phyloP scores from a whole-genome alignment of 2,113 vertebrate species.

The Chamaetylas fuelleborni region DNA sequence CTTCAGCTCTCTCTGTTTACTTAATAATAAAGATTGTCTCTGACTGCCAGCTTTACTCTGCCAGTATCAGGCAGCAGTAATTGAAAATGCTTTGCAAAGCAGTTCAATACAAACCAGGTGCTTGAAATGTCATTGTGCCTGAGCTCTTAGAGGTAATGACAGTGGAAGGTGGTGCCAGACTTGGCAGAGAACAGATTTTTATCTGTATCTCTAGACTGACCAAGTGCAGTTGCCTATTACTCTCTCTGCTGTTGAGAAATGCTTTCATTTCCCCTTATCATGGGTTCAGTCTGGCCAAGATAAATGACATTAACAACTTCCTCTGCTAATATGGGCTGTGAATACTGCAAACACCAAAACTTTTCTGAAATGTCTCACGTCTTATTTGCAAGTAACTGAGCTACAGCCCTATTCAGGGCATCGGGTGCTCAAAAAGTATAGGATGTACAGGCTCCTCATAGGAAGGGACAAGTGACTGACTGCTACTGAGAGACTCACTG shows the following conservation, averaged over 20 bases:
- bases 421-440: accelerated
- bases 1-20: background rate
- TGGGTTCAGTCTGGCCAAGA: background rate
- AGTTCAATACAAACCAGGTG: background rate
- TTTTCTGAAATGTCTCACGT: background rate
- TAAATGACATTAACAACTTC: background rate
- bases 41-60: background rate
- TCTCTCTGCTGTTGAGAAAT: background rate
- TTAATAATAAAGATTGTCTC: background rate
- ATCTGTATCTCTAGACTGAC: background rate
- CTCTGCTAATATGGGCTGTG: background rate
- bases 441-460: too few relatives aligned
- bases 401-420: background rate
- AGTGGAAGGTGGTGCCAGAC: background rate
- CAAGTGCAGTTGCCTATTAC: background rate
- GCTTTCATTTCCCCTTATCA: background rate
- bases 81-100: background rate
- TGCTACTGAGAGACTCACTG: background rate
- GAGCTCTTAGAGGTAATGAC: background rate
- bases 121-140: background rate
- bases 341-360: background rate
- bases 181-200: background rate
- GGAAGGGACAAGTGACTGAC: background rate
- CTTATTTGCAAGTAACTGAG: background rate
- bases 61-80: background rate